A percentile compares a stretch with the other conserved stretches of the same genome.
These are phyloP conservation scores for Calephelis perditalis DNA, from an alignment of 2,888 invertebrate species.

Conservation along the genomic window DNA sequence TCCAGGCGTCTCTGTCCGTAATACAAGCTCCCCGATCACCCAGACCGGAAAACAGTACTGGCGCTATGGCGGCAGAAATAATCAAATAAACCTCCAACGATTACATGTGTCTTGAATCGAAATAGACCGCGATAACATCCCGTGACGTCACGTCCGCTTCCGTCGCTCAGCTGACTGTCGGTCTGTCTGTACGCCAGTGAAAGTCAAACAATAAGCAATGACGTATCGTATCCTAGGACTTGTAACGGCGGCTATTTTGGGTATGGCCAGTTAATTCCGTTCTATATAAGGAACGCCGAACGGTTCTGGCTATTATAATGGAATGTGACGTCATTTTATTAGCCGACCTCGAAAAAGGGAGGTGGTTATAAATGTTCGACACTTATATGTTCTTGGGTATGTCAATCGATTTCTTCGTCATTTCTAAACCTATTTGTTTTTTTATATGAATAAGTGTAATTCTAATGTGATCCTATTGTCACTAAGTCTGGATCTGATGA, in stretches of 20 bases:
- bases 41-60: slow-evolving; percentile 1
- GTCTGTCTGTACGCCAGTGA: slow-evolving; percentile 37
- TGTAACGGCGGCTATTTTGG: neutral
- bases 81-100: slow-evolving; percentile 10
- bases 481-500: no score
- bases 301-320: no score
- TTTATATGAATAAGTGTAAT: no score
- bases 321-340: no score
- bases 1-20: no score
- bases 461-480: no score
- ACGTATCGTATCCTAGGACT: neutral
- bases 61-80: slow-evolving; percentile 6
- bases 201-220: slow-evolving; percentile 31
- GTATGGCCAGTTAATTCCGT: neutral
- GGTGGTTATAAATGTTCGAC: no score
- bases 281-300: no score
- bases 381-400: no score
- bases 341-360: no score
- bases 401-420: no score
- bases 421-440: no score
- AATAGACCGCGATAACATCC: slow-evolving; percentile 41
- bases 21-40: neutral
- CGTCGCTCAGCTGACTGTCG: slow-evolving; percentile 57
- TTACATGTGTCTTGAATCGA: slow-evolving; percentile 12
- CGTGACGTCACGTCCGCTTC: slow-evolving; percentile 70